A percentile compares a stretch with the other conserved stretches of the same genome.
These are phyloP conservation scores for Dinomys branickii DNA, from an alignment of 2,113 vertebrate genomes.

Conservation along the genomic window DNA sequence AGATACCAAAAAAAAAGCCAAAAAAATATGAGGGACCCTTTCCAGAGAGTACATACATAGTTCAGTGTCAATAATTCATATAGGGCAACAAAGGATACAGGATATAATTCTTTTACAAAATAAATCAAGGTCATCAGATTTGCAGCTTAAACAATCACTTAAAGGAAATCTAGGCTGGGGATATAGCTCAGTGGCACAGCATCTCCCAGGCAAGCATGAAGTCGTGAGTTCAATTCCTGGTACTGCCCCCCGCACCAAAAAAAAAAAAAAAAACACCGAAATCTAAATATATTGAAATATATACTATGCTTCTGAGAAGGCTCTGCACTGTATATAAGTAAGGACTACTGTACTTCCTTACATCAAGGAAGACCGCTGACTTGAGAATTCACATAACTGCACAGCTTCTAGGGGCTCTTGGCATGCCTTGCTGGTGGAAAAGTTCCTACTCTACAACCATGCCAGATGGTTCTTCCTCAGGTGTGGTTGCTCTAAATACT, in stretches of 20 bases:
- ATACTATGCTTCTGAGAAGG: conserved; percentile 86
- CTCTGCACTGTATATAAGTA: conserved; percentile 82
- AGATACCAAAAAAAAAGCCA: neutral
- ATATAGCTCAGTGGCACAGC: too few species aligned
- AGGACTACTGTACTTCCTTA: conserved; percentile 65
- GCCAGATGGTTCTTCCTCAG: conserved; percentile 82
- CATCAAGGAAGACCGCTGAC: conserved; percentile 68
- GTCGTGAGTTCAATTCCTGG: too few species aligned
- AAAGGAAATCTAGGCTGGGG: conserved; percentile 78
- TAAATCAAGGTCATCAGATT: conserved; percentile 88
- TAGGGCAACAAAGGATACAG: conserved; percentile 78
- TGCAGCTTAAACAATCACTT: conserved; percentile 84
- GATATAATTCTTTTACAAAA: conserved; percentile 82
- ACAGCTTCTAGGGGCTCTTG: conserved; percentile 85
- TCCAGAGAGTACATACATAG: conserved; percentile 68
- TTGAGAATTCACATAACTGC: conserved; percentile 89
- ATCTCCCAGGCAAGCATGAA: too few species aligned
- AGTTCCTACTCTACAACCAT: conserved; percentile 84
- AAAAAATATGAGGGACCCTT: conserved; percentile 69
- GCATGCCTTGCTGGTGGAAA: conserved; percentile 85
- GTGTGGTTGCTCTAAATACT: conserved; percentile 87
- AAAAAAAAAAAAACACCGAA: conserved; percentile 67
- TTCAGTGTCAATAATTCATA: conserved; percentile 80
- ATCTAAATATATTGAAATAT: conserved; percentile 81
- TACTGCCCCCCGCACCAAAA: too few species aligned